These are phyloP conservation scores for Cryptocephalus moraei DNA, from an alignment of 2,888 invertebrate species.

Conservation along the genomic window DNA sequence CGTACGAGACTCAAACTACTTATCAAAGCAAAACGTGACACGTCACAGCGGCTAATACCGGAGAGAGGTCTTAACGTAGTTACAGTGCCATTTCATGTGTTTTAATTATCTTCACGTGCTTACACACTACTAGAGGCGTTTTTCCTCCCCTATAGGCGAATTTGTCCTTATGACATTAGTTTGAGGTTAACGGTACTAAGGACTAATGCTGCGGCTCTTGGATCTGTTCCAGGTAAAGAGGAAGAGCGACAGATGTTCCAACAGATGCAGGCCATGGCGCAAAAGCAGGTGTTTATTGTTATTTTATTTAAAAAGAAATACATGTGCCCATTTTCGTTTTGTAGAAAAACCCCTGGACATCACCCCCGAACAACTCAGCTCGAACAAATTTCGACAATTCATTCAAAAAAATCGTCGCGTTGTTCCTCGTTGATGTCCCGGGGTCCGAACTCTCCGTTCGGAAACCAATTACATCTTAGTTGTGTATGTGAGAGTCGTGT, in stretches of 20 bases:
- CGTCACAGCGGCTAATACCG: neutral
- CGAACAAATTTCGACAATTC: too few relatives aligned
- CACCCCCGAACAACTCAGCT: neutral
- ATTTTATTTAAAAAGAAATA: neutral
- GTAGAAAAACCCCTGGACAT: neutral
- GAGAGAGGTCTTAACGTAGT: constrained; percentile 18
- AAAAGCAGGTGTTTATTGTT: constrained; percentile 73
- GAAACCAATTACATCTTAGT: neutral
- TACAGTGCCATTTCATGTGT: constrained; percentile 21
- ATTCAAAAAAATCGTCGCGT: too few relatives aligned
- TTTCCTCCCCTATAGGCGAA: too few relatives aligned
- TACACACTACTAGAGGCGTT: neutral
- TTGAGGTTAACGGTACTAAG: constrained; percentile 8
- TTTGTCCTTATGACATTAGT: too few relatives aligned
- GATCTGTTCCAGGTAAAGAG: constrained; percentile 75
- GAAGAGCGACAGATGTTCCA: constrained; percentile 94
- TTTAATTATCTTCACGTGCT: neutral
- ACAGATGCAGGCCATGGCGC: constrained; percentile 94
- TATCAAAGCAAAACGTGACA: neutral
- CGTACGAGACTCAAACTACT: too few relatives aligned
- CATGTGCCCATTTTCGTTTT: neutral
- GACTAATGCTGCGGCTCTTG: constrained; percentile 34
- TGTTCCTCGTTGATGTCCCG: too few relatives aligned
- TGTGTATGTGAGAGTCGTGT: constrained; percentile 24
- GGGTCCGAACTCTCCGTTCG: too few relatives aligned